These are phyloP conservation scores for Cotesia glomerata DNA, from an alignment of 1,140 invertebrate species.

Conservation along the genomic window DNA sequence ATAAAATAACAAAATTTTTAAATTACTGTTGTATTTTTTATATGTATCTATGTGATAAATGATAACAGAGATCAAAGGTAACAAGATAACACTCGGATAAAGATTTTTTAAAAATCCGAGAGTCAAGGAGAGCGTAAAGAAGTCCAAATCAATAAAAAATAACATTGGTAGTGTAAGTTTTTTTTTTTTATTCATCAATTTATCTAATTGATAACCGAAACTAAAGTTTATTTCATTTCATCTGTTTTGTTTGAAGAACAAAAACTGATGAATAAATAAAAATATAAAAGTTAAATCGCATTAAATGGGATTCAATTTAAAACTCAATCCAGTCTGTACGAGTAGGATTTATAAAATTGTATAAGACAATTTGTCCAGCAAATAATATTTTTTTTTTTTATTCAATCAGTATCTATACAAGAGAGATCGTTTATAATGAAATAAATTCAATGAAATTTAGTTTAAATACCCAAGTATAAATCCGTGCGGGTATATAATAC, in stretches of 20 bases:
- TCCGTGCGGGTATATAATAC: neutral
- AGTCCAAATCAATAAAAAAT: too few species aligned
- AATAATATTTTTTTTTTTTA: neutral
- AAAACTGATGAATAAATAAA: too few species aligned
- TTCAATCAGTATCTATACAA: neutral
- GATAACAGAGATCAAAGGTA: neutral
- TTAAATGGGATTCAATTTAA: too few species aligned
- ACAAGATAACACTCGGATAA: slow-evolving; percentile 13
- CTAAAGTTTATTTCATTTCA: too few species aligned
- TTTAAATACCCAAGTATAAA: slow-evolving; percentile 12
- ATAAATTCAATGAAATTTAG: slow-evolving; percentile 13
- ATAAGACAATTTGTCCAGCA: neutral
- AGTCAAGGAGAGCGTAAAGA: too few species aligned
- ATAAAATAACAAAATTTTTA: neutral
- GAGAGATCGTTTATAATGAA: neutral
- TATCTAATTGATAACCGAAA: too few species aligned
- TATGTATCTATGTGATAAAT: slow-evolving; percentile 8
- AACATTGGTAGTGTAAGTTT: too few species aligned
- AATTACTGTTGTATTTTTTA: slow-evolving; percentile 1
- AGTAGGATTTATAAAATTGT: neutral
- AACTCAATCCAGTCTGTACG: too few species aligned
- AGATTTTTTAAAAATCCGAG: neutral
- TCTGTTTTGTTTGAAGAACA: too few species aligned
- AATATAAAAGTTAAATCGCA: too few species aligned
- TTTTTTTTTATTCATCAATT: neutral